Conservation (phyloP, 2,113 vertebrate species). For the Lagopus leucura region DNA sequence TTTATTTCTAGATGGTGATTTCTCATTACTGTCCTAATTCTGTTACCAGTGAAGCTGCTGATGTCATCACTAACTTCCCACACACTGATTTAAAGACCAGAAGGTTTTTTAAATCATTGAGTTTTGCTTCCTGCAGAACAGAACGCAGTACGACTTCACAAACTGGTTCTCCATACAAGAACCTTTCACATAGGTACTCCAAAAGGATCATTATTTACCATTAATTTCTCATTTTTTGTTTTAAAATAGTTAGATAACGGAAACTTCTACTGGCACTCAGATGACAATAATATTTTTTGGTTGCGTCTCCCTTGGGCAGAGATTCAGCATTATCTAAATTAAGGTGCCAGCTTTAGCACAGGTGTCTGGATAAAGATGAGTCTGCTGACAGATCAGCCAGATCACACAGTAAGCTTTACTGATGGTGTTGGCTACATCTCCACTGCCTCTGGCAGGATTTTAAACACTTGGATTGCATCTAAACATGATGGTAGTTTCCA, state of each 20-base stretch:
- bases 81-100: background rate
- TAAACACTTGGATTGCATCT: background rate
- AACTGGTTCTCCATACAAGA: background rate
- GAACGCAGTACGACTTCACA: background rate
- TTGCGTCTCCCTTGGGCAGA: background rate
- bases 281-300: background rate
- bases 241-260: background rate
- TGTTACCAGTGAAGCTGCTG: background rate
- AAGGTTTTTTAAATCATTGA: background rate
- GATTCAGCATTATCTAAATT: background rate
- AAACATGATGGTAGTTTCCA: background rate
- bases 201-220: background rate
- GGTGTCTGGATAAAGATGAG: background rate
- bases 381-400: background rate
- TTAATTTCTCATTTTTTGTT: background rate
- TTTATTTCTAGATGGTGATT: background rate
- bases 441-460: background rate
- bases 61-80: constrained; percentile 4
- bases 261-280: background rate
- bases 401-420: background rate
- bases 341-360: background rate
- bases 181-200: background rate
- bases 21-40: background rate
- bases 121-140: background rate
- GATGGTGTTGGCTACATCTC: background rate